These are phyloP conservation scores for Andinoacara biseriatus DNA, from an alignment of 2,113 vertebrate species.

Conservation along the genomic window DNA sequence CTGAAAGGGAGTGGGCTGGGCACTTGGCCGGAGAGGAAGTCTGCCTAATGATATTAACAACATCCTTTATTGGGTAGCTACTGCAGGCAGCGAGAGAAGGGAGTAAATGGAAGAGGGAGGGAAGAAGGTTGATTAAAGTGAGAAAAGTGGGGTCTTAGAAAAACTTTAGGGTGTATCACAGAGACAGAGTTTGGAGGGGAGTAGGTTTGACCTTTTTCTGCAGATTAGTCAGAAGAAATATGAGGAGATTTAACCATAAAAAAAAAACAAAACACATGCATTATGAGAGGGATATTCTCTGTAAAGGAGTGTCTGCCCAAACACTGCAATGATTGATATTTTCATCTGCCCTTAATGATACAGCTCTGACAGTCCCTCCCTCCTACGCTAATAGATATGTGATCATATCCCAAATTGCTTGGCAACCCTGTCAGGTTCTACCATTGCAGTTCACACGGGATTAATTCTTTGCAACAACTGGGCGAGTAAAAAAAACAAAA, in stretches of 20 bases:
- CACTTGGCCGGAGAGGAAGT: constrained; percentile 73
- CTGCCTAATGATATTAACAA: constrained; percentile 80
- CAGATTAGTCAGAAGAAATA: constrained; percentile 28
- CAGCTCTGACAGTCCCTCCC: constrained; percentile 16
- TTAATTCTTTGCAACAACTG: constrained; percentile 15
- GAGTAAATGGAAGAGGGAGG: constrained; percentile 2
- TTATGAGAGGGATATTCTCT: constrained; percentile 12
- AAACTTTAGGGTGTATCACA: constrained; percentile 34
- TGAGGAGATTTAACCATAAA: constrained; percentile 1
- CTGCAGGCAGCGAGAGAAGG: constrained; percentile 47
- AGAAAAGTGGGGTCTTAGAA: constrained; percentile 2
- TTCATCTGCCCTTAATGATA: constrained; percentile 23
- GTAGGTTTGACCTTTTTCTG: constrained; percentile 12
- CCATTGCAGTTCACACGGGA: constrained; percentile 25
- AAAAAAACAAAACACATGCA: neutral
- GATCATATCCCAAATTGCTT: constrained; percentile 42
- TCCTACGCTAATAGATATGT: constrained; percentile 32
- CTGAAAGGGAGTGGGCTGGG: constrained; percentile 74
- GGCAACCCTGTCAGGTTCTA: constrained; percentile 30
- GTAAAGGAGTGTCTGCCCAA: neutral
- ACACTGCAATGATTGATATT: neutral
- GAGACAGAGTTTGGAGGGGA: constrained; percentile 7
- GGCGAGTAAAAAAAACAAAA: neutral
- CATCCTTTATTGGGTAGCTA: constrained; percentile 74
- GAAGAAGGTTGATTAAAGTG: neutral